These are phyloP conservation scores for Alligator sinensis DNA, from an alignment of 2,113 vertebrate genomes.

Conservation along the genomic window DNA sequence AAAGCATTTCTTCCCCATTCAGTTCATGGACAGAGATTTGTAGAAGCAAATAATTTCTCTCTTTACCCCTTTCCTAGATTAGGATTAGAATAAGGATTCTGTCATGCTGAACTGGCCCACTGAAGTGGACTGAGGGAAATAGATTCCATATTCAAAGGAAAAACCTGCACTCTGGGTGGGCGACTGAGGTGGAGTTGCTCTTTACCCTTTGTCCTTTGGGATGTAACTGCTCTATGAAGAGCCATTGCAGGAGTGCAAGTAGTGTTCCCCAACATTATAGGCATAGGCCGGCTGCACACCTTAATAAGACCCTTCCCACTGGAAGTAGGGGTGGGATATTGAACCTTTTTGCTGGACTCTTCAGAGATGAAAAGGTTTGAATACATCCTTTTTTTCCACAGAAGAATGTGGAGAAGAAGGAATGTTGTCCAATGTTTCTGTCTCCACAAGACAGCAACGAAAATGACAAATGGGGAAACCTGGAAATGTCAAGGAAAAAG, in stretches of 20 bases:
- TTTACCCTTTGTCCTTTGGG: not conserved
- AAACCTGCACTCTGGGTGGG: not conserved
- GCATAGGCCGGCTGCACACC: not conserved
- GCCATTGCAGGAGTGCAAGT: not conserved
- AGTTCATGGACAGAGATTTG: not conserved
- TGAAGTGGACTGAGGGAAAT: not conserved
- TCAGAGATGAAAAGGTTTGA: not conserved
- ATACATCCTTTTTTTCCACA: not conserved
- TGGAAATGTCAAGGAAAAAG: slow-evolving; percentile 42
- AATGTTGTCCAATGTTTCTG: slow-evolving; percentile 1
- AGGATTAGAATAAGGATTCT: not conserved
- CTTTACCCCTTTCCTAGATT: not conserved
- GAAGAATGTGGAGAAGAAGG: not conserved
- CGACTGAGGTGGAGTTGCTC: not conserved
- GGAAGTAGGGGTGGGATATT: not conserved
- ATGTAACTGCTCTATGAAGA: not conserved
- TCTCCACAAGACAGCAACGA: not conserved
- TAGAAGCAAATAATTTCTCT: not conserved
- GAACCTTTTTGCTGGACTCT: not conserved
- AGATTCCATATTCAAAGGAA: not conserved
- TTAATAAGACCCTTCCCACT: not conserved
- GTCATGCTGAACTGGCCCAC: not conserved
- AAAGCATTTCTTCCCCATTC: not conserved
- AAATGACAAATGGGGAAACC: slow-evolving; percentile 9
- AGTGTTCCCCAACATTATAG: not conserved